These are phyloP conservation scores for Fratercula arctica DNA, from an alignment of 2,797 vertebrate genomes.

Conservation along the genomic window DNA sequence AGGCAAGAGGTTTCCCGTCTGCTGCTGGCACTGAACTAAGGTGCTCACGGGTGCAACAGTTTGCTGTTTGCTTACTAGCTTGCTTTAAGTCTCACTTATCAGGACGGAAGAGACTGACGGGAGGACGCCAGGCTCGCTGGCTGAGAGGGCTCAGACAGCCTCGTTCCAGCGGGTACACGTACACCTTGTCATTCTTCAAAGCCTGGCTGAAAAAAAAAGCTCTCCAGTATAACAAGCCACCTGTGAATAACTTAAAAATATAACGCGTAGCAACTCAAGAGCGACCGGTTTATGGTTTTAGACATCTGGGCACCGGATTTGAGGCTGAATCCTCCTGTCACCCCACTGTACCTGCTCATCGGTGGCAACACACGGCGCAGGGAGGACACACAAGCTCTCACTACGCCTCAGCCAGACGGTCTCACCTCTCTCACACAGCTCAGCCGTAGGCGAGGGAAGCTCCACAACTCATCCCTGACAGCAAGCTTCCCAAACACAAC, in stretches of 20 bases:
- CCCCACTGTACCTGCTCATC: accelerated
- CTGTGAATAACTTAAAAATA: not conserved
- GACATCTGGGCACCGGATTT: too few relatives aligned
- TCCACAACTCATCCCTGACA: not conserved
- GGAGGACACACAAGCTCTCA: not conserved
- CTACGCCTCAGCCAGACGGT: not conserved
- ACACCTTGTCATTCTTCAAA: not conserved
- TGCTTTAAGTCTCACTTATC: not conserved
- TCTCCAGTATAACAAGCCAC: not conserved
- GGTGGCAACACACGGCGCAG: accelerated
- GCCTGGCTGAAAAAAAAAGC: not conserved
- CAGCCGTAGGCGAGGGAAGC: not conserved
- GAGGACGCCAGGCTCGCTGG: not conserved
- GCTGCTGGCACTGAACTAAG: not conserved
- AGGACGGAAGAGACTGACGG: not conserved
- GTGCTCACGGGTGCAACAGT: not conserved
- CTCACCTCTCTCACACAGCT: not conserved
- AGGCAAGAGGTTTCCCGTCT: not conserved
- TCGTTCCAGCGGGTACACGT: not conserved
- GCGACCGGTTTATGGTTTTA: not conserved
- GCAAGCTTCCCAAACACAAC: not conserved
- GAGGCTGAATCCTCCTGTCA: not conserved
- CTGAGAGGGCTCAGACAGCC: not conserved
- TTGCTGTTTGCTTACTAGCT: not conserved
- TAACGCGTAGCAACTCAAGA: not conserved